Conservation (phyloP, 2,888 invertebrate genomes). For the Drosophila atripex region DNA sequence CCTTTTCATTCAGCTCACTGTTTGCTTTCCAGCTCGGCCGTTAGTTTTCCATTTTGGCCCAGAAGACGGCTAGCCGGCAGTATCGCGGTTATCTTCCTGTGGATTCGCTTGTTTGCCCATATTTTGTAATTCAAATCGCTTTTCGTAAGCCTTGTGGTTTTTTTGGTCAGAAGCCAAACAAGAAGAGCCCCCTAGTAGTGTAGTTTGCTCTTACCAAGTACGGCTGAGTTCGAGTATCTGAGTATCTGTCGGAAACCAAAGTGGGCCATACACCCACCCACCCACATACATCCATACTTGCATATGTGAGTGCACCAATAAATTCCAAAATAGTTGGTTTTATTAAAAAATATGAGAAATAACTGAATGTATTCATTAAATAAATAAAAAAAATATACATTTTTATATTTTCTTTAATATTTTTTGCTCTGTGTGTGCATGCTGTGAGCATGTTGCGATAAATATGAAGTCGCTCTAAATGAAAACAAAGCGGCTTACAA, state of each 20-base stretch:
- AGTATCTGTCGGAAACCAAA: conserved; percentile 53
- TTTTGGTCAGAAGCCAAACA: conserved; percentile 78
- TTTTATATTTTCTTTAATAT: background rate
- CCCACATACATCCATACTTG: conserved; percentile 6
- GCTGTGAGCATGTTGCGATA: background rate
- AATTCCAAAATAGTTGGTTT: background rate
- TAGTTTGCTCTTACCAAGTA: conserved; percentile 19
- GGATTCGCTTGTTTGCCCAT: conserved; percentile 39
- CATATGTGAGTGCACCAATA: conserved; percentile 9
- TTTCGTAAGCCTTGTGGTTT: conserved; percentile 64
- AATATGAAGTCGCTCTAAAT: conserved; percentile 18
- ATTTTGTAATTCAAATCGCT: conserved; percentile 71
- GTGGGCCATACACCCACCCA: conserved; percentile 62
- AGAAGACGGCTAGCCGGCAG: conserved; percentile 2
- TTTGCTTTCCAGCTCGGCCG: conserved; percentile 12
- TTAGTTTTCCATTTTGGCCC: conserved; percentile 38
- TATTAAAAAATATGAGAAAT: background rate
- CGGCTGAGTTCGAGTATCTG: conserved; percentile 24
- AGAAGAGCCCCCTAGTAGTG: conserved; percentile 47
- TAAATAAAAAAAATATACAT: too few species aligned
- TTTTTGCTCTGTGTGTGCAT: background rate
- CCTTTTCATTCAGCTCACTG: conserved; percentile 29
- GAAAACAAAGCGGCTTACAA: conserved; percentile 44
- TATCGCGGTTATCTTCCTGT: conserved; percentile 28
- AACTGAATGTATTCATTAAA: too few species aligned